Evolutionary conservation across 2,797 vertebrate genomes (phyloP).

Genomic region (Poecilia picta): DNA sequence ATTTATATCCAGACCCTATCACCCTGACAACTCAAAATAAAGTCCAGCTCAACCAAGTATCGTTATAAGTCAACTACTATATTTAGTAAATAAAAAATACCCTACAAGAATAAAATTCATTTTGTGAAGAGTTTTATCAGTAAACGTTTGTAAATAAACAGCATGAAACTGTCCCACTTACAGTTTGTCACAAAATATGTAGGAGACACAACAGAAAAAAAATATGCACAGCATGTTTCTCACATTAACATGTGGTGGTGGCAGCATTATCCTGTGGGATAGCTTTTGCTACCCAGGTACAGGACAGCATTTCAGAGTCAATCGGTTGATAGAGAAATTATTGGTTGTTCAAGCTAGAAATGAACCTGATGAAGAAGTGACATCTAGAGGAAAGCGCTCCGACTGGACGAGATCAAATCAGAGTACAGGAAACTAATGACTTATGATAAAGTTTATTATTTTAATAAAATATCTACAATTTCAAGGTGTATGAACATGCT

Average conservation of each 20-base stretch:
- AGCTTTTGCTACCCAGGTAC: neutral
- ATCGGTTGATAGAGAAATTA: neutral
- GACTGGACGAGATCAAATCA: neutral
- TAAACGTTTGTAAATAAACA: neutral
- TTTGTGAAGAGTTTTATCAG: neutral
- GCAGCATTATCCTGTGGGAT: neutral
- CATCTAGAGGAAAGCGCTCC: neutral
- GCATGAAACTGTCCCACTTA: neutral
- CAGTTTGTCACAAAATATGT: neutral
- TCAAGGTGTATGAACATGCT: neutral
- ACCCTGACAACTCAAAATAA: neutral
- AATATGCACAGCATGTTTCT: neutral
- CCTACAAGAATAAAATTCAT: neutral
- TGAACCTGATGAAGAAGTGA: neutral
- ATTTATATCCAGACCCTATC: neutral
- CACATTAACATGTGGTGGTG: neutral
- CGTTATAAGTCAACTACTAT: neutral
- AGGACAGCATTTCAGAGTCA: neutral
- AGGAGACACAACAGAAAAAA: neutral
- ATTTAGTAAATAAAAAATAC: neutral
- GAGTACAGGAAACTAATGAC: neutral
- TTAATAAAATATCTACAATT: neutral
- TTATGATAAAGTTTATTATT: neutral
- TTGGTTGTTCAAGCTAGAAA: neutral
- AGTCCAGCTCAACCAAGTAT: neutral